Evolutionary conservation across 2,888 invertebrate species (phyloP).

Genomic region (Apamea anceps): DNA sequence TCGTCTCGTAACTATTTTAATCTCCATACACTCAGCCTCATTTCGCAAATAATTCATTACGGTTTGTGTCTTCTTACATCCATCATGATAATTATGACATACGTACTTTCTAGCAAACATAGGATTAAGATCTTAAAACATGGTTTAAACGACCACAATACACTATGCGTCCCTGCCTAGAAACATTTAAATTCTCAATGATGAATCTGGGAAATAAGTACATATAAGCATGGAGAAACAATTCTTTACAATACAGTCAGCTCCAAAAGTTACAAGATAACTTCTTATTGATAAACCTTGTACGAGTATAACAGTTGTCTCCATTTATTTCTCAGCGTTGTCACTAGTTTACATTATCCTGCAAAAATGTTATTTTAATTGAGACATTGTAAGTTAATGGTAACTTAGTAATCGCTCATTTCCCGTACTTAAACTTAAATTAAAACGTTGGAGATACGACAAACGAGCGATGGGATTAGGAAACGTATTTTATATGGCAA

Average conservation of each 20-base stretch:
- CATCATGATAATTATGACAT: neutral
- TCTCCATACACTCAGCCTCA: neutral
- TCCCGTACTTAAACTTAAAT: constrained; percentile 63
- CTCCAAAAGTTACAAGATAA: neutral
- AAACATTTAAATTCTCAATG: neutral
- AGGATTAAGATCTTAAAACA: neutral
- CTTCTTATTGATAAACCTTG: neutral
- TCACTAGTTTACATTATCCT: constrained; percentile 28
- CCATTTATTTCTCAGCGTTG: constrained; percentile 21
- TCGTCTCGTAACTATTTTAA: neutral
- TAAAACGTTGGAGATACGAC: constrained; percentile 49
- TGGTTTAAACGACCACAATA: neutral
- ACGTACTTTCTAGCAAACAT: neutral
- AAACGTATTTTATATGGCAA: constrained; percentile 55
- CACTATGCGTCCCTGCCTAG: neutral
- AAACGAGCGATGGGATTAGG: constrained; percentile 45
- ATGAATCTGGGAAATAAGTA: neutral
- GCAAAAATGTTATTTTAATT: constrained; percentile 31
- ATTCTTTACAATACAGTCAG: neutral
- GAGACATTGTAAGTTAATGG: constrained; percentile 57
- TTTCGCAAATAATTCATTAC: neutral
- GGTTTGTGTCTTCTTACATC: neutral
- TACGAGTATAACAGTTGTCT: neutral
- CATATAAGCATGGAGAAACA: neutral
- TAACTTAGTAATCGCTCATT: constrained; percentile 59